phyloP scores from a whole-genome alignment of 2,113 vertebrate species.

The Petaurus breviceps region DNA sequence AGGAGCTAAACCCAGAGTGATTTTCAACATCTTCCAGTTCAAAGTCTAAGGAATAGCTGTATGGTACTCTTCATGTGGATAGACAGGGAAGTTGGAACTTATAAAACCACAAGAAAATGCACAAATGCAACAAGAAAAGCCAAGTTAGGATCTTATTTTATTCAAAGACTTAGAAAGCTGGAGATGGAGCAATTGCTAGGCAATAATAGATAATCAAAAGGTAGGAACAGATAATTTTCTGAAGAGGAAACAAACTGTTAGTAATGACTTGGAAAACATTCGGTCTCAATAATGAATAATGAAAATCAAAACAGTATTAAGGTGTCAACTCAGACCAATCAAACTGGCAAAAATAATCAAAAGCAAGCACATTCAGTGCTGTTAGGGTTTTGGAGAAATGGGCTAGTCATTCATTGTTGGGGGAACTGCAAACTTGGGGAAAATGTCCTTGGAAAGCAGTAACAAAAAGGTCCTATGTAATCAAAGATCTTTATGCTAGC shows the following conservation, averaged over 20 bases:
- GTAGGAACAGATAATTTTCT: neutral
- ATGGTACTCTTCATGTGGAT: neutral
- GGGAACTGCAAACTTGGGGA: neutral
- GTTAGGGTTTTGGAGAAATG: neutral
- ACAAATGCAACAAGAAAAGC: neutral
- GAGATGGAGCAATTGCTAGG: neutral
- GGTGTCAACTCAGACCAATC: neutral
- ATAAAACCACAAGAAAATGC: neutral
- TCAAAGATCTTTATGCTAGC: neutral
- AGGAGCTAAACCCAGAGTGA: neutral
- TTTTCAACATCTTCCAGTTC: neutral
- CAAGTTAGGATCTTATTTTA: neutral
- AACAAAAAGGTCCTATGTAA: neutral
- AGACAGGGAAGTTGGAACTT: neutral
- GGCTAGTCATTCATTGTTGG: neutral
- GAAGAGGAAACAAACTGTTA: neutral
- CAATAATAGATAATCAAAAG: neutral
- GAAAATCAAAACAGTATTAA: neutral
- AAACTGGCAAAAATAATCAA: neutral
- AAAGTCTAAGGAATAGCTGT: neutral
- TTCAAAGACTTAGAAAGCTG: neutral
- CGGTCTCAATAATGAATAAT: neutral
- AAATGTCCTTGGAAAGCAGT: neutral
- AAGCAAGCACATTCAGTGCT: neutral
- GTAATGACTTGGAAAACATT: neutral